Conservation (phyloP, 1,140 invertebrate species). For the Neuroterus valhalla region DNA sequence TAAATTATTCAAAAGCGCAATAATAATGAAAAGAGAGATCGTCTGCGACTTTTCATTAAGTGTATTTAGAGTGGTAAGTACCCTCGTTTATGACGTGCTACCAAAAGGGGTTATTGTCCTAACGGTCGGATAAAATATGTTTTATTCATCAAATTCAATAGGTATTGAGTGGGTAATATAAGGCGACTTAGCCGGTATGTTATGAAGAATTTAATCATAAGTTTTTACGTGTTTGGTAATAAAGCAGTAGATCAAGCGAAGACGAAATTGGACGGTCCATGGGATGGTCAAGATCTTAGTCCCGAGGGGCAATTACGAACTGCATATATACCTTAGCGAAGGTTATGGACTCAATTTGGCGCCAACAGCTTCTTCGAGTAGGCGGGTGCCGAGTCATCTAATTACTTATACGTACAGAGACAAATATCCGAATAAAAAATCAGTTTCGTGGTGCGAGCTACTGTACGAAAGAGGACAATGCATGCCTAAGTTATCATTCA, state of each 20-base stretch:
- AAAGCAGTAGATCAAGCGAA: background rate
- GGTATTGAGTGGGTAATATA: slow-evolving; percentile 15
- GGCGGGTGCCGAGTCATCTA: background rate
- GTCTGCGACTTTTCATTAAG: background rate
- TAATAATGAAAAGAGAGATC: too few relatives aligned
- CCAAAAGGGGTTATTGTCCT: background rate
- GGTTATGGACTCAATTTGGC: slow-evolving; percentile 8
- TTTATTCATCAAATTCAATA: slow-evolving; percentile 29
- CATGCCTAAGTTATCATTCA: background rate
- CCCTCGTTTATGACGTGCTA: background rate
- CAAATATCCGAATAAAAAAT: slow-evolving; percentile 15
- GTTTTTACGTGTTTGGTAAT: slow-evolving; percentile 22
- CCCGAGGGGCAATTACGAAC: background rate
- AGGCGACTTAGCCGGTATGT: background rate
- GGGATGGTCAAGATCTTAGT: background rate
- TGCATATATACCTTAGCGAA: slow-evolving; percentile 4
- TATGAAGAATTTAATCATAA: slow-evolving; percentile 29
- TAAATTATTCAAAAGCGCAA: too few relatives aligned
- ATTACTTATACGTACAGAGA: slow-evolving; percentile 10
- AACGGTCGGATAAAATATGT: slow-evolving; percentile 1
- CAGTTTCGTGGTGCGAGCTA: background rate
- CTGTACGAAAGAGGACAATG: background rate
- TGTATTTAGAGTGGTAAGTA: background rate
- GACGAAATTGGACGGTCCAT: background rate
- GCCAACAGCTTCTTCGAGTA: slow-evolving; percentile 9